These are phyloP conservation scores for Cettia cetti DNA, from an alignment of 2,113 vertebrate genomes.

Conservation along the genomic window DNA sequence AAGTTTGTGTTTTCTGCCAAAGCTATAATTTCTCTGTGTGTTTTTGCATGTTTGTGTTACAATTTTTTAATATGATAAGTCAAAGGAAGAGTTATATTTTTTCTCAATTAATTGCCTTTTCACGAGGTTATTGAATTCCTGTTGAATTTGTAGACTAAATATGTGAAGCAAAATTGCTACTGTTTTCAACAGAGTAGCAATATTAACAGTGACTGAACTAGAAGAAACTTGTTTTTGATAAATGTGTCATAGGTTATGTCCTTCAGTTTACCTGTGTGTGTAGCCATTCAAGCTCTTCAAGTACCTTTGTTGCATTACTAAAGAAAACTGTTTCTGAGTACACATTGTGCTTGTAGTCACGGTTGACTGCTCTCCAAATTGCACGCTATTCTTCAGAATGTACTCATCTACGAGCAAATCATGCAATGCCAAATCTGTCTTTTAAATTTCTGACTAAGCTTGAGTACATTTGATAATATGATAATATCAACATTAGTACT, in stretches of 20 bases:
- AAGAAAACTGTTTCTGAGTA: neutral
- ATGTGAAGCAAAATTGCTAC: neutral
- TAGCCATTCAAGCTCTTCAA: neutral
- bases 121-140: neutral
- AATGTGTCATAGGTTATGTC: rapidly evolving
- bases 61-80: neutral
- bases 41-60: neutral
- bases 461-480: neutral
- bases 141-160: neutral
- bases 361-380: neutral
- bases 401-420: neutral
- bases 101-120: neutral
- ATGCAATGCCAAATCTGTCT: neutral
- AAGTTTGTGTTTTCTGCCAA: neutral
- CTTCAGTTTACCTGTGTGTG: neutral
- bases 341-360: neutral
- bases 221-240: neutral
- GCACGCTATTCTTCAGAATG: neutral
- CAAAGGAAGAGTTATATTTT: neutral
- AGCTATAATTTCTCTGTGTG: neutral
- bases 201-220: neutral
- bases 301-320: neutral
- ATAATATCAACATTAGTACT: neutral
- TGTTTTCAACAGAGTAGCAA: neutral
- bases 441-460: neutral